phyloP scores from a whole-genome alignment of 2,797 vertebrate genomes.

The Aplochiton taeniatus region DNA sequence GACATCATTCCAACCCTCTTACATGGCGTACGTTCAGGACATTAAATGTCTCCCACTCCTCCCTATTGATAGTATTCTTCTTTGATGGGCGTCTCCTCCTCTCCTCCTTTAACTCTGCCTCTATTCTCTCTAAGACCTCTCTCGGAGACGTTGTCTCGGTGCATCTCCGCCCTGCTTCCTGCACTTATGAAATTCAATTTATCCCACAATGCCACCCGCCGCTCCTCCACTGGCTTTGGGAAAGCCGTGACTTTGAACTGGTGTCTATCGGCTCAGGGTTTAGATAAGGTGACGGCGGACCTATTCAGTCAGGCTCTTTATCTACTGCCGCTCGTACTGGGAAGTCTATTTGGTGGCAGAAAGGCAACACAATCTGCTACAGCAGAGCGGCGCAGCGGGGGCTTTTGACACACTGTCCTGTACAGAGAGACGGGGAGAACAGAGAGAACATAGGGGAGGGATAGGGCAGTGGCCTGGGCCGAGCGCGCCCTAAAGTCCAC shows the following conservation, averaged over 20 bases:
- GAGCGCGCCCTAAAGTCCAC: too few species aligned
- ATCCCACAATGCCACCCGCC: background rate
- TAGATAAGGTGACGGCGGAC: slow-evolving; percentile 67
- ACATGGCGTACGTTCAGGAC: too few species aligned
- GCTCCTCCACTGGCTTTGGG: slow-evolving; percentile 42
- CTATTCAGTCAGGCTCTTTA: slow-evolving; percentile 65
- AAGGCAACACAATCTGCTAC: slow-evolving; percentile 44
- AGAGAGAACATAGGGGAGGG: background rate
- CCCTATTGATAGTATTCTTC: too few species aligned
- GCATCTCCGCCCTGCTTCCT: slow-evolving; percentile 34
- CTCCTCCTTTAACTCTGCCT: background rate
- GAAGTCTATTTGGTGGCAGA: slow-evolving; percentile 51
- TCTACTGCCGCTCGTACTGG: slow-evolving; percentile 55
- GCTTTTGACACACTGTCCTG: too few species aligned
- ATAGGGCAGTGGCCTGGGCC: background rate
- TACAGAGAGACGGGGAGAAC: slow-evolving; percentile 42
- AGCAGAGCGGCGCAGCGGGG: slow-evolving; percentile 36
- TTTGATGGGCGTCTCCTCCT: slow-evolving; percentile 2
- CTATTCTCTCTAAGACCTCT: slow-evolving; percentile 17
- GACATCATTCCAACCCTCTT: too few species aligned
- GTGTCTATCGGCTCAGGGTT: slow-evolving; percentile 43
- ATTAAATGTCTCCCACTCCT: too few species aligned
- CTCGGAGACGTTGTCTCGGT: slow-evolving; percentile 28
- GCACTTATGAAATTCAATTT: slow-evolving; percentile 49
- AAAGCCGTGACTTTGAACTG: slow-evolving; percentile 61